Percentiles rank a stretch among this genome's conserved stretches.
phyloP scores from a whole-genome alignment of 2,888 invertebrate genomes.

The Cancer borealis region DNA sequence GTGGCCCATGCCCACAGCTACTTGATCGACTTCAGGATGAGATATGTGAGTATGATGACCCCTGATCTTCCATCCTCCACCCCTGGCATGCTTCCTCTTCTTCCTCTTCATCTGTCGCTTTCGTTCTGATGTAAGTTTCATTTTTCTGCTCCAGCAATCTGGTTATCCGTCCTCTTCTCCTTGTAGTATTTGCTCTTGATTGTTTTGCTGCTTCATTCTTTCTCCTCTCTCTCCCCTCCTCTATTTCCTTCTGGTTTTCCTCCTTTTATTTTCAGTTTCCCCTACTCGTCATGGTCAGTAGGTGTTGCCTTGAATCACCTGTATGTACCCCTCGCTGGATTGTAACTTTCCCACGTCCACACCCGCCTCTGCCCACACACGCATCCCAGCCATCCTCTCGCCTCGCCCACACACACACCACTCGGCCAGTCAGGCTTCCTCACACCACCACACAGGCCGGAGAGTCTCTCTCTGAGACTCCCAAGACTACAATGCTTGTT shows the following conservation, averaged over 20 bases:
- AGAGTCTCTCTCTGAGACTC: not conserved
- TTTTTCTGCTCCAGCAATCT: not conserved
- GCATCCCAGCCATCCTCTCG: not conserved
- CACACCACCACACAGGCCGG: not conserved
- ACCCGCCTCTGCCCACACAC: constrained; percentile 14
- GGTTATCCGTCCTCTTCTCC: not conserved
- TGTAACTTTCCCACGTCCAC: constrained; percentile 24
- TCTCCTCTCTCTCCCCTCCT: not conserved
- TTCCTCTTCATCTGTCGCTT: not conserved
- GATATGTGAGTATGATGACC: constrained; percentile 45
- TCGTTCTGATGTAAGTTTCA: not conserved
- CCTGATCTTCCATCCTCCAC: not conserved
- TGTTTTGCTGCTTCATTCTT: not conserved
- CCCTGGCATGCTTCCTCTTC: not conserved
- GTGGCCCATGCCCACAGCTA: constrained; percentile 24
- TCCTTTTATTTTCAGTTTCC: too few relatives aligned
- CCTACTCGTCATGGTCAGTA: not conserved
- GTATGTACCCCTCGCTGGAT: not conserved
- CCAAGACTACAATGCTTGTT: not conserved
- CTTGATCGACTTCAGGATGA: constrained; percentile 34
- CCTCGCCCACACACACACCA: not conserved
- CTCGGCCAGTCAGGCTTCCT: not conserved
- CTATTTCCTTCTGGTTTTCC: not conserved
- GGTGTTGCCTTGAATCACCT: not conserved
- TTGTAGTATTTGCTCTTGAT: not conserved